Percentiles rank a stretch among this genome's conserved stretches.
phyloP scores from a whole-genome alignment of 2,797 vertebrate genomes.

The Dendrocincla fuliginosa region DNA sequence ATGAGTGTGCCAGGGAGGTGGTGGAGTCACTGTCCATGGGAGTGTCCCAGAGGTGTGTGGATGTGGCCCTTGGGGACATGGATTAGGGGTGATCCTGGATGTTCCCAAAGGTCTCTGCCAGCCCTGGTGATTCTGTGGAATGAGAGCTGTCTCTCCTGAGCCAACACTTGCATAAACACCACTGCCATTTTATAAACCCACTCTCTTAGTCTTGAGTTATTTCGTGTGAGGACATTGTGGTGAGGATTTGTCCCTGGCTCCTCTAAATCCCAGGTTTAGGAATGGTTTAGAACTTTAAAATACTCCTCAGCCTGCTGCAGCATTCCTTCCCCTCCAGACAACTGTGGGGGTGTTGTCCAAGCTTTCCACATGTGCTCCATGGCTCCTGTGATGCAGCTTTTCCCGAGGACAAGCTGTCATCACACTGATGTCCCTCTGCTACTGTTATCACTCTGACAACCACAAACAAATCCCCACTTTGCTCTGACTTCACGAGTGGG shows the following conservation, averaged over 20 bases:
- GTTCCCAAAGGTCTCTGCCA: background rate
- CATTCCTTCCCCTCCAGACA: background rate
- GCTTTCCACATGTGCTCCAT: background rate
- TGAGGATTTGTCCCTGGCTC: background rate
- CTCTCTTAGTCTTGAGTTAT: background rate
- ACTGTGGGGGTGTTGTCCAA: background rate
- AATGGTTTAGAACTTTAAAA: background rate
- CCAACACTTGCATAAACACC: background rate
- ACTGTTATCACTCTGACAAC: background rate
- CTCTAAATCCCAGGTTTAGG: background rate
- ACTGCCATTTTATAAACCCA: background rate
- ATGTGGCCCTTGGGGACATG: too few species aligned
- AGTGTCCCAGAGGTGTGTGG: too few species aligned
- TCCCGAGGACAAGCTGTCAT: background rate
- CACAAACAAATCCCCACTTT: background rate
- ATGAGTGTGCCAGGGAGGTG: too few species aligned
- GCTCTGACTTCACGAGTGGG: background rate
- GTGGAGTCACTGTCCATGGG: too few species aligned
- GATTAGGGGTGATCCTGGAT: background rate
- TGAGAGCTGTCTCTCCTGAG: background rate
- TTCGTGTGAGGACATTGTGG: background rate
- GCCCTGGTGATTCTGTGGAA: background rate
- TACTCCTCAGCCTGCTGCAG: background rate
- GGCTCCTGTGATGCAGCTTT: background rate
- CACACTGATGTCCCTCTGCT: background rate